phyloP scores from a whole-genome alignment of 2,113 vertebrate species.

The Syrrhaptes paradoxus region DNA sequence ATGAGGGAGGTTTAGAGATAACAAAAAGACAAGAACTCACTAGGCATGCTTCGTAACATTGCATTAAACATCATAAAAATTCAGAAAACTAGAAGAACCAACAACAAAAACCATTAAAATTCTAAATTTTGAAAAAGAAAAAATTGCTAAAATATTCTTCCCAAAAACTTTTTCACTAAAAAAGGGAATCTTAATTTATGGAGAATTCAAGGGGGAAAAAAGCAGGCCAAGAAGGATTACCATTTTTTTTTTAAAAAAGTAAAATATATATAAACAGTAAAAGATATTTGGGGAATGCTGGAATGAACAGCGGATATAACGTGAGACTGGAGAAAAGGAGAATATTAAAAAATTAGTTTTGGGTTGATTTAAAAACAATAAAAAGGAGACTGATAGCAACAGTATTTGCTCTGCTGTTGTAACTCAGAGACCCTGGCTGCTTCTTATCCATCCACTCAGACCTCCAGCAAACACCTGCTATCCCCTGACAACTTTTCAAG shows the following conservation, averaged over 20 bases:
- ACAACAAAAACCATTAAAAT: not conserved
- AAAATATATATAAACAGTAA: not conserved
- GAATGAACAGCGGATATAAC: not conserved
- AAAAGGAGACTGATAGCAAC: not conserved
- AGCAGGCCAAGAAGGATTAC: not conserved
- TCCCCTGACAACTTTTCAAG: not conserved
- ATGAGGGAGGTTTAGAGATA: not conserved
- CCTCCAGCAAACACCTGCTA: not conserved
- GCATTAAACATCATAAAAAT: not conserved
- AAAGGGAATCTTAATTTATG: not conserved
- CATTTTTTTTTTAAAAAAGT: not conserved
- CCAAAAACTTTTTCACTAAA: not conserved
- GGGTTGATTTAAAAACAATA: not conserved
- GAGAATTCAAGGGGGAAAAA: not conserved
- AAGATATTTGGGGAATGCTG: not conserved
- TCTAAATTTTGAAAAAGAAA: not conserved
- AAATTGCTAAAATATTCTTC: not conserved
- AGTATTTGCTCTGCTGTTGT: not conserved
- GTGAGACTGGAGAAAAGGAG: not conserved
- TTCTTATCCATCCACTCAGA: not conserved
- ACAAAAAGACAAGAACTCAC: not conserved
- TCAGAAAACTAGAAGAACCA: not conserved
- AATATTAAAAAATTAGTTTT: not conserved
- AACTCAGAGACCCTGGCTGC: not conserved
- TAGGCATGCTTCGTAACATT: not conserved